Base-by-base conservation (phyloP, 2,113 vertebrate genomes). In the Gasterosteus aculeatus region DNA sequence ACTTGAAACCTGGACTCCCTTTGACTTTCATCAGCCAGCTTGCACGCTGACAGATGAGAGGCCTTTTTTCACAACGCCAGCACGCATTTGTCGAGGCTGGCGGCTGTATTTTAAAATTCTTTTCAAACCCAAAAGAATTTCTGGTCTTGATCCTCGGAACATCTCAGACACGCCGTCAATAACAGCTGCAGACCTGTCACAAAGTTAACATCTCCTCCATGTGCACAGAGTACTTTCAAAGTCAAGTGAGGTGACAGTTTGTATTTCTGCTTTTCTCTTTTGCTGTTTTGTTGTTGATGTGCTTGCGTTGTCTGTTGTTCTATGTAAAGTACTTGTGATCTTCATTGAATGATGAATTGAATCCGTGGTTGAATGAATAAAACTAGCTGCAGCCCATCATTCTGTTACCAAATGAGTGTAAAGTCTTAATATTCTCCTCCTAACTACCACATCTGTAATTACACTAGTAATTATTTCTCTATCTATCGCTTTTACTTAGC, bases 381-480 rank as follows among this genome's bases (percentile, higher is more conserved):
- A 77, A 70, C 46, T 64, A 62, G 47, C 59, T 54, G 33, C 60
- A 69, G 35, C 46, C 62, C n/a, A 75, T 81, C 53, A 69, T 59
- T 84, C 35, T 88, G 60, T 74, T 68, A 81, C 46, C 39, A 53
- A 54, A 22, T 29, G 66, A 69, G 78, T 53, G 78, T 77, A 56
- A 79, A 77, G 59, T 77, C 61, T 71, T 78, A 75, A 85, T 87
- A 69, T 26, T 54, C 51, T 54, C 53, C 22, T 22, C 75, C 35
- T 19, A 61, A 65, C 74, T 78, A 61, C 66, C 41, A 74, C 14
- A 3, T 78, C 35, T 75, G 33, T 75, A 65, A 75, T 88, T 83
- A 65, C 77, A 38, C 35, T 6, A 6, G 35, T 38, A 38, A 38
- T 38, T 38, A 38, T 62, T 41, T n/a, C 53, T 70, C 61, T 71